Conservation (phyloP, 2,888 invertebrate genomes). For the Aleiodes alternator region DNA sequence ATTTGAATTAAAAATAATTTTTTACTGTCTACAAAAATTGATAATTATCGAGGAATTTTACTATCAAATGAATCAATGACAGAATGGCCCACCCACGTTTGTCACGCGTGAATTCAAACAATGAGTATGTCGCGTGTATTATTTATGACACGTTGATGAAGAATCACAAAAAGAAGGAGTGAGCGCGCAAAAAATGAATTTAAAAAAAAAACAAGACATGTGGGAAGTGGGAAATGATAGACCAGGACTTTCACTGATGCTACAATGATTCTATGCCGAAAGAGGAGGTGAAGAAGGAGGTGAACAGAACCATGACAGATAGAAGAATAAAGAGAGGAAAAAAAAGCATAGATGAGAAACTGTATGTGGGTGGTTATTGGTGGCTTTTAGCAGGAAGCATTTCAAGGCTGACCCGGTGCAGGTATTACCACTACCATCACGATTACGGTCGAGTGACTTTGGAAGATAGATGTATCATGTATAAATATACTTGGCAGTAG, state of each 20-base stretch:
- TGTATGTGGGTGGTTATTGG: not conserved
- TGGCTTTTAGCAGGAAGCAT: not conserved
- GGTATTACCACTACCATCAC: constrained; percentile 46
- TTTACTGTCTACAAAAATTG: too few species aligned
- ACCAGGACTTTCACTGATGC: constrained; percentile 39
- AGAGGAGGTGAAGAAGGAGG: constrained; percentile 1
- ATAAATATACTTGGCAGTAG: constrained; percentile 71
- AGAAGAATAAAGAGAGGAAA: not conserved
- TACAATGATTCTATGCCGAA: constrained; percentile 20
- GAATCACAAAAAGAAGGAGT: not conserved
- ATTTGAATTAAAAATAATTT: too few species aligned
- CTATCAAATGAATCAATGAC: not conserved
- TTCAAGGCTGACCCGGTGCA: constrained; percentile 59
- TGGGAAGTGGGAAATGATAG: not conserved
- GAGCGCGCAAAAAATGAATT: not conserved
- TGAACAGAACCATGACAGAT: constrained; percentile 4
- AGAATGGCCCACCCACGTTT: not conserved
- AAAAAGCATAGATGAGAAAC: not conserved
- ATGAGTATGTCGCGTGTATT: not conserved
- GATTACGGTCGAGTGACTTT: constrained; percentile 14
- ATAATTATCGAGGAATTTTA: too few species aligned
- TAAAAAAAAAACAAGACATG: not conserved
- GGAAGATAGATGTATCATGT: constrained; percentile 61
- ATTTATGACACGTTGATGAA: not conserved
- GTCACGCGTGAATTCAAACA: not conserved